phyloP scores from a whole-genome alignment of 2,888 invertebrate species.

The Actias luna region DNA sequence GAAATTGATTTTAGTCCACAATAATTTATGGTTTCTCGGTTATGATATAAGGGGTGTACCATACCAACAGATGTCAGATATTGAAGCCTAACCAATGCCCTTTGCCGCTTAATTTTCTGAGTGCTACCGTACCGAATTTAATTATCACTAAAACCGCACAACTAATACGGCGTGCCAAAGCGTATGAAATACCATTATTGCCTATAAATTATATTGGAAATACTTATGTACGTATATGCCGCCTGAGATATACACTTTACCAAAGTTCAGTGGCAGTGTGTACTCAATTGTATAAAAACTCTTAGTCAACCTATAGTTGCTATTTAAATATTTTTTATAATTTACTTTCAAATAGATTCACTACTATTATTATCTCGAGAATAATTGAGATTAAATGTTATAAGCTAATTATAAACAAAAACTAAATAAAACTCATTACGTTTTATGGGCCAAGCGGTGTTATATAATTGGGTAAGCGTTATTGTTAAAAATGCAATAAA shows the following conservation, averaged over 20 bases:
- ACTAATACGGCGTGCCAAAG: conserved; percentile 5
- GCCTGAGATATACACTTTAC: too few species aligned
- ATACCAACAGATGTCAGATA: background rate
- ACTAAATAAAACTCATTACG: too few species aligned
- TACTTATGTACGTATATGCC: background rate
- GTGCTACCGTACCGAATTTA: conserved; percentile 5
- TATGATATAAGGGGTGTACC: background rate
- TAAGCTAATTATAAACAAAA: too few species aligned
- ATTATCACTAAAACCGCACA: conserved; percentile 6
- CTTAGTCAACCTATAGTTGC: too few species aligned
- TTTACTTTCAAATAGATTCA: too few species aligned
- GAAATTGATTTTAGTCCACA: background rate
- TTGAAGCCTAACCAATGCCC: conserved; percentile 1
- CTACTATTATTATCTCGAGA: too few species aligned
- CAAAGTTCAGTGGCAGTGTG: background rate
- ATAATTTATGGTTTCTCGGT: background rate
- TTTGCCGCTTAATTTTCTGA: conserved; percentile 8
- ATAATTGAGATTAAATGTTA: too few species aligned
- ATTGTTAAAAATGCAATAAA: too few species aligned
- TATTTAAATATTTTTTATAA: too few species aligned
- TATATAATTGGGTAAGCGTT: too few species aligned
- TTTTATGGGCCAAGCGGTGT: too few species aligned
- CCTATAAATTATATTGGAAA: background rate
- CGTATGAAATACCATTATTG: background rate
- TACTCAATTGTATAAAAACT: background rate